Evolutionary conservation across 1,140 invertebrate genomes (phyloP).

Genomic region (Tenebrio molitor): DNA sequence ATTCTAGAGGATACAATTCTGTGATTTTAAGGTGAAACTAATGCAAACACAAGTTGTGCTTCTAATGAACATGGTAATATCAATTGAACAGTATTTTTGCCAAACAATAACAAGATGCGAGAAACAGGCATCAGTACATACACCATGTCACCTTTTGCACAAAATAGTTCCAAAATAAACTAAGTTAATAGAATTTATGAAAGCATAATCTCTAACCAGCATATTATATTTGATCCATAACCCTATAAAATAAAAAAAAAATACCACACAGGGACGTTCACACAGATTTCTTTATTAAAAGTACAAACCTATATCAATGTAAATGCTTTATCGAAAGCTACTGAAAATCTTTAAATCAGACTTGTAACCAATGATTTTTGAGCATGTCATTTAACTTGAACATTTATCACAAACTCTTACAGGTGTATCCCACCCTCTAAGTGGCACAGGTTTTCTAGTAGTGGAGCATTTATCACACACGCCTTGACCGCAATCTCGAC

Average conservation of each 20-base stretch:
- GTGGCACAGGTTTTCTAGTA: slow-evolving; percentile 74
- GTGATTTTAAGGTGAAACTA: no score
- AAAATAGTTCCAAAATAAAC: slow-evolving; percentile 1
- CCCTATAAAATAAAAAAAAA: slow-evolving; percentile 39
- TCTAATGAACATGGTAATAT: no score
- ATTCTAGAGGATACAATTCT: slow-evolving; percentile 22
- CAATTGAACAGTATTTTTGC: no score
- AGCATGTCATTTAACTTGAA: slow-evolving; percentile 37
- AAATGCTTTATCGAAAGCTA: slow-evolving; percentile 43
- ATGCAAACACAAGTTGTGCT: no score
- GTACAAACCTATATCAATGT: slow-evolving; percentile 39
- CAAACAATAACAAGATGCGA: neutral
- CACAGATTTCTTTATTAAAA: slow-evolving; percentile 41
- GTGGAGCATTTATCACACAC: slow-evolving; percentile 79
- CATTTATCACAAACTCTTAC: slow-evolving; percentile 80
- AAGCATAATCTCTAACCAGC: neutral
- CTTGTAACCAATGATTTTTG: slow-evolving; percentile 36
- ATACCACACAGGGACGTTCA: slow-evolving; percentile 29
- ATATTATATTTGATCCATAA: slow-evolving; percentile 17
- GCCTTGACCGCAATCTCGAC: slow-evolving; percentile 80
- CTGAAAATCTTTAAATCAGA: slow-evolving; percentile 27
- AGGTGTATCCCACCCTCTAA: slow-evolving; percentile 77
- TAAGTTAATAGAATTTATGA: slow-evolving; percentile 14
- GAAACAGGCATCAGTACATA: neutral
- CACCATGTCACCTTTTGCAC: neutral